phyloP scores from a whole-genome alignment of 2,888 invertebrate genomes.

The Rotaria socialis region DNA sequence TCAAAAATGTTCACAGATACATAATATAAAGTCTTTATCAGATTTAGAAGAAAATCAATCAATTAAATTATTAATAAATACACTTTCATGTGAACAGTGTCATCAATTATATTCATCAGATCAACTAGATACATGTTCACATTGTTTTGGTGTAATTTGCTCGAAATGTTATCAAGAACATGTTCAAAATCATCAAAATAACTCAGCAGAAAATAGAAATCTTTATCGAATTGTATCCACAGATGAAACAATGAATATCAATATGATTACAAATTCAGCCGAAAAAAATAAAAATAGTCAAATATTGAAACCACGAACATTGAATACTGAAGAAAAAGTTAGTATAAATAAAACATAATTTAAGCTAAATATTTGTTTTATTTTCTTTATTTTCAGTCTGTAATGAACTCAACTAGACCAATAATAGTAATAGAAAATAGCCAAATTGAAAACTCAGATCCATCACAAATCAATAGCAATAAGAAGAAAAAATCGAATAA shows the following conservation, averaged over 20 bases:
- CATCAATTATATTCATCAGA: neutral
- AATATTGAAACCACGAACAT: too few species aligned
- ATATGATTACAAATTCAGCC: neutral
- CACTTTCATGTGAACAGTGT: conserved; percentile 1
- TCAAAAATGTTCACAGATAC: neutral
- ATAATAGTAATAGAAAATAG: neutral
- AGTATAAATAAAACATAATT: neutral
- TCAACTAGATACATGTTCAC: conserved; percentile 20
- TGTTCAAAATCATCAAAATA: neutral
- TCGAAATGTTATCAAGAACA: neutral
- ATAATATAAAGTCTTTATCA: neutral
- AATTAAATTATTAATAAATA: neutral
- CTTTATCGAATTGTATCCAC: neutral
- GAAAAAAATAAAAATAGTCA: neutral
- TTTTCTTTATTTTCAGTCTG: too few species aligned
- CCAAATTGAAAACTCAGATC: neutral
- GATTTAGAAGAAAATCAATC: conserved; percentile 12
- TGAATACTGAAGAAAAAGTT: neutral
- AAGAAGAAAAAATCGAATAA: neutral
- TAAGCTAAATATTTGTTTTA: too few species aligned
- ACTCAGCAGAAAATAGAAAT: neutral
- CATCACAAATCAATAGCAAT: neutral
- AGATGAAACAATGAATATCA: neutral
- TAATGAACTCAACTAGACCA: too few species aligned
- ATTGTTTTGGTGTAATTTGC: neutral